Base-by-base conservation (phyloP, 2,113 vertebrate species). In the Peromyscus californicus region DNA sequence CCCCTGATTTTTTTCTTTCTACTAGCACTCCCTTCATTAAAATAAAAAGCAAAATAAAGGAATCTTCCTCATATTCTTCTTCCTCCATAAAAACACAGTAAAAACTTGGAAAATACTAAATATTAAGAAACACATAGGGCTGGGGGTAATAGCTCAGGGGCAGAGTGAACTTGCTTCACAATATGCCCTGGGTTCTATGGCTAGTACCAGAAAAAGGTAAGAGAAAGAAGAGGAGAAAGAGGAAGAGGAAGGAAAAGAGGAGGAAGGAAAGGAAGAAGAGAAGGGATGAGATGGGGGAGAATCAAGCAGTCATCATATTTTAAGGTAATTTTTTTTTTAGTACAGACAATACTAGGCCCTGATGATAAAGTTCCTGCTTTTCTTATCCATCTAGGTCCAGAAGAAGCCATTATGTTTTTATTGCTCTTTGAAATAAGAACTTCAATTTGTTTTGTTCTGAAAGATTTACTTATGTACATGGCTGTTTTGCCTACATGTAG, bases 291-390 rank as follows among this genome's bases (percentile, higher is more conserved):
- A 51, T 31, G 13, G 31, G 31, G 31, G 10, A 80, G 79, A 82
- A 65, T 9, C 8, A 51, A 45, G 39, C 39, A 11, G 29, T 22
- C 69, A 76, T 61, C 39, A 54, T 76, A 59, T 72, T 87, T 82
- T 87, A 94, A 92, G 13, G 17, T 61, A 89, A 85, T 85, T 13
- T 57, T 88, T 88, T 39, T 84, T 92, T 48, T n/a, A 83, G 19
- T 54, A 91, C 5, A 76, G 39, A 93, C 10, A 80, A 63, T 33
- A 82, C 17, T 63, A 87, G 39, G 29, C 21, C n/a, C 33, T 90
- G 45, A 78, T 87, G 42, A 65, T 36, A 69, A 82, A 92, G 70
- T 83, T 92, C 61, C 75, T 78, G 74, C 11, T 94, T 90, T 93
- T 96, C 82, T 65, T 76, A 85, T 36, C 88, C 19, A 87, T 29